Percentiles rank a stretch among this genome's conserved stretches.
Conservation (phyloP, 2,113 vertebrate genomes). For the Hemibagrus wyckioides region DNA sequence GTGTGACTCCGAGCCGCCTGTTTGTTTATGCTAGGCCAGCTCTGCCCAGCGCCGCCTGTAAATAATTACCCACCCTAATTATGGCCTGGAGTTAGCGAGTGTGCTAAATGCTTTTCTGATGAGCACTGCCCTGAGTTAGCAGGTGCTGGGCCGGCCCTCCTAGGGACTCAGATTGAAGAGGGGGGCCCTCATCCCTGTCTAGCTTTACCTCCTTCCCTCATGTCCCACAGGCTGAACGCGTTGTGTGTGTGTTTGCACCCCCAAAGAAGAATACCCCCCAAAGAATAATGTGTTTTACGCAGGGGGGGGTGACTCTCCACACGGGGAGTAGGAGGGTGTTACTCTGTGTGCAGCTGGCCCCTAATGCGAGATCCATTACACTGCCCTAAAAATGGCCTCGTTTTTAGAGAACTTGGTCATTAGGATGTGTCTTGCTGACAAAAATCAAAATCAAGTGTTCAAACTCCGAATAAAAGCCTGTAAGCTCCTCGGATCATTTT, state of each 20-base stretch:
- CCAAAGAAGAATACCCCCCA: conserved; percentile 49
- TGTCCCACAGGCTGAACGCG: conserved; percentile 51
- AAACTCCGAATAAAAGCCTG: conserved; percentile 31
- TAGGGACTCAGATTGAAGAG: conserved; percentile 99
- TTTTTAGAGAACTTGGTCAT: conserved; percentile 53
- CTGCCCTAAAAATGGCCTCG: conserved; percentile 52
- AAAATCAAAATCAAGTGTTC: conserved; percentile 45
- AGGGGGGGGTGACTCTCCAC: conserved; percentile 40
- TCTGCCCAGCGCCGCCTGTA: conserved; percentile 95
- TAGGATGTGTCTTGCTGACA: conserved; percentile 48
- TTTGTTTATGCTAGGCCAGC: conserved; percentile 99
- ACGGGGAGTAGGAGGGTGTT: conserved; percentile 38
- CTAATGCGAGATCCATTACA: conserved; percentile 56
- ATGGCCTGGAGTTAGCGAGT: conserved; percentile 98
- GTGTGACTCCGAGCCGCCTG: conserved; percentile 88
- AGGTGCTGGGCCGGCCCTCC: conserved; percentile 99
- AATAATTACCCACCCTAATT: conserved; percentile 99
- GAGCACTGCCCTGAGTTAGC: conserved; percentile 93
- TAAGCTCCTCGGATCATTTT: conserved; percentile 15
- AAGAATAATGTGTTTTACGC: conserved; percentile 54
- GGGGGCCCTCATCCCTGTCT: conserved; percentile 71
- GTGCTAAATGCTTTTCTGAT: conserved; percentile 99
- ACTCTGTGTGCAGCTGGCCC: conserved; percentile 50
- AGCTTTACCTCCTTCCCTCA: conserved; percentile 73
- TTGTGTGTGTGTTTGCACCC: conserved; percentile 47